These are phyloP conservation scores for Melanotaenia nigrans DNA, from an alignment of 2,797 vertebrate species.

Conservation along the genomic window DNA sequence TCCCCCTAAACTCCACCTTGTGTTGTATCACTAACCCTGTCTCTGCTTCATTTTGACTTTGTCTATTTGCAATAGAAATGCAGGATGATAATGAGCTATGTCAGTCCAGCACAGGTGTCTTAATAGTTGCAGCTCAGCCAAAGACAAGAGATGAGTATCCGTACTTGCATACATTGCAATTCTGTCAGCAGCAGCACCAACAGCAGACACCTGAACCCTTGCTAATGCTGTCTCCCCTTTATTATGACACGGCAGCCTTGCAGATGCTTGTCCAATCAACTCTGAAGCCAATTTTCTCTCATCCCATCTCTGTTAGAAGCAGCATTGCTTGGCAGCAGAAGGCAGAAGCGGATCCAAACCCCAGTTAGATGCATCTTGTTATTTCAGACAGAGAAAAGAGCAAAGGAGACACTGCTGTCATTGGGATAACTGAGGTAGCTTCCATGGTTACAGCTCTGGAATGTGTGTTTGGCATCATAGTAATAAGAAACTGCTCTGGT, in stretches of 20 bases:
- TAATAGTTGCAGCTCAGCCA: slow-evolving; percentile 35
- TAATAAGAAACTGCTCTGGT: slow-evolving; percentile 41
- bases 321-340: slow-evolving; percentile 13
- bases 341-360: slow-evolving; percentile 21
- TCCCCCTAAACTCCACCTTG: slow-evolving; percentile 35
- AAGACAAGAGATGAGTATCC: slow-evolving; percentile 14
- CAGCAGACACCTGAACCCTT: slow-evolving; percentile 21
- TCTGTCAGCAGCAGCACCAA: slow-evolving; percentile 24
- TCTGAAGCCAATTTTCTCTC: slow-evolving; percentile 54
- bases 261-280: slow-evolving; percentile 17
- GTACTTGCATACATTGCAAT: slow-evolving; percentile 22
- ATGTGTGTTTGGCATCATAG: slow-evolving; percentile 29
- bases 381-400: slow-evolving; percentile 50
- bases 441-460: slow-evolving; percentile 12
- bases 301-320: slow-evolving; percentile 27
- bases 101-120: slow-evolving; percentile 37
- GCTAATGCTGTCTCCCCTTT: slow-evolving; percentile 30
- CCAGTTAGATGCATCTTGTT: slow-evolving; percentile 43
- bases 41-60: slow-evolving; percentile 28
- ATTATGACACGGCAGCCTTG: slow-evolving; percentile 42
- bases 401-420: slow-evolving; percentile 19
- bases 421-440: slow-evolving; percentile 25
- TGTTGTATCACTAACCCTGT: slow-evolving; percentile 43
- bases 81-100: slow-evolving; percentile 52
- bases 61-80: slow-evolving; percentile 40